These are phyloP conservation scores for Ditula angustiorana DNA, from an alignment of 2,888 invertebrate species.

Conservation along the genomic window DNA sequence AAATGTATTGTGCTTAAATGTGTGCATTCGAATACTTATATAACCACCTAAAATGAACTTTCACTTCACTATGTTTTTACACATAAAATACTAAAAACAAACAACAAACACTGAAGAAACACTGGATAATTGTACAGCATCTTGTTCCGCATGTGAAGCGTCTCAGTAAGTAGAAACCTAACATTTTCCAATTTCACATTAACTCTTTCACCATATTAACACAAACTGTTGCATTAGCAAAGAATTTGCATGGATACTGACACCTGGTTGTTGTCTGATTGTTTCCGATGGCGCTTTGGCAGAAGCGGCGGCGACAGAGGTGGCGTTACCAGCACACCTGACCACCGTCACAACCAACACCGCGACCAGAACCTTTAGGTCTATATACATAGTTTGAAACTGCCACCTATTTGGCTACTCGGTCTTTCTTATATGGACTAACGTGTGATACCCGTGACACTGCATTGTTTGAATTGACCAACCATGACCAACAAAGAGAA, in stretches of 20 bases:
- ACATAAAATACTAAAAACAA: too few relatives aligned
- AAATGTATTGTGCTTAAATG: background rate
- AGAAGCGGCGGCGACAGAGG: slow-evolving; percentile 42
- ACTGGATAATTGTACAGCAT: too few relatives aligned
- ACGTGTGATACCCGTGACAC: slow-evolving; percentile 18
- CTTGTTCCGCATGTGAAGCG: slow-evolving; percentile 24
- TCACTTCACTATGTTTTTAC: too few relatives aligned
- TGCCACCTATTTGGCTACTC: background rate
- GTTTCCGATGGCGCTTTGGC: slow-evolving; percentile 28
- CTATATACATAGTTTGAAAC: slow-evolving; percentile 28
- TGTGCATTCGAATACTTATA: too few relatives aligned
- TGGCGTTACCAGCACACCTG: slow-evolving; percentile 46
- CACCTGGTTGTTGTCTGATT: slow-evolving; percentile 40
- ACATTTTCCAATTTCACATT: slow-evolving; percentile 34
- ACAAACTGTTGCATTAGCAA: background rate
- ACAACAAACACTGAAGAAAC: too few relatives aligned
- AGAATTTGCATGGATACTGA: slow-evolving; percentile 20
- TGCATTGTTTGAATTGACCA: slow-evolving; percentile 11
- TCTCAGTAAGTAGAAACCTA: slow-evolving; percentile 24
- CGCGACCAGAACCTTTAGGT: slow-evolving; percentile 43
- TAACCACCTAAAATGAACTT: too few relatives aligned
- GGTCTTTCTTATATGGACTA: slow-evolving; percentile 30
- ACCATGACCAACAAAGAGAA: slow-evolving; percentile 19
- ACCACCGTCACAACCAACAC: slow-evolving; percentile 43
- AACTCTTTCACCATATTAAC: slow-evolving; percentile 5